Base-by-base conservation (phyloP, 2,797 vertebrate species). In the Myoxocephalus aenaeus region DNA sequence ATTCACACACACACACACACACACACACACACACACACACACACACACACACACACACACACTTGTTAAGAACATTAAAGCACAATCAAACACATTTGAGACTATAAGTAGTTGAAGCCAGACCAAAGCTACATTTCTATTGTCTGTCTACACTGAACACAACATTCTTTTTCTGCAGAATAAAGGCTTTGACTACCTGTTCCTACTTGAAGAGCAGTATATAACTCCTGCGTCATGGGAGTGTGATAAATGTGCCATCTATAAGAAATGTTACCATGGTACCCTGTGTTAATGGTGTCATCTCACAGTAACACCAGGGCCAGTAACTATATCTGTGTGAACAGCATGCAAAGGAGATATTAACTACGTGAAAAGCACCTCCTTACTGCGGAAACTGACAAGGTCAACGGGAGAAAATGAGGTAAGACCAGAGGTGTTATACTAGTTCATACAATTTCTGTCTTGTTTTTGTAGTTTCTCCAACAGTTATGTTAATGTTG, bases 21-120 rank as follows among this genome's bases (percentile, higher is more conserved):
- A 63, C 48, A 79, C 44, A 73, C 53, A 56, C 32, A 44, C 61
- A 15, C 58, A 38, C 63, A 63, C 48, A 79, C 44, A 73, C 53
- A 56, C 29, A 44, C 59, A 15, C 59, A 40, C 44, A 63, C 50
- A 79, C 46, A 73, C 44, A 57, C 32, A 44, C 61, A 11, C 22
- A 42, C 10, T 34, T 70, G 61, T 63, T 46, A 44, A 63, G 13
- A 15, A 59, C 10, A 77, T 25, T 2, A 77, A 65, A 77, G 61
- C 42, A 36, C 32, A 58, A 50, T 73, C 58, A 65, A 61, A 68
- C 14, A 54, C 8, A 17, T 51, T 44, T 65, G 5, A 69, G 25
- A 29, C 13, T 27, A 7, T 17, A 13, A 57, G 25, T 20, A 36
- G 62, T 27, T 34, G 36, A 66, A 44, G 25, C 0, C 0, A 54